phyloP scores from a whole-genome alignment of 2,113 vertebrate species.

The Rhynchopsitta pachyrhyncha region DNA sequence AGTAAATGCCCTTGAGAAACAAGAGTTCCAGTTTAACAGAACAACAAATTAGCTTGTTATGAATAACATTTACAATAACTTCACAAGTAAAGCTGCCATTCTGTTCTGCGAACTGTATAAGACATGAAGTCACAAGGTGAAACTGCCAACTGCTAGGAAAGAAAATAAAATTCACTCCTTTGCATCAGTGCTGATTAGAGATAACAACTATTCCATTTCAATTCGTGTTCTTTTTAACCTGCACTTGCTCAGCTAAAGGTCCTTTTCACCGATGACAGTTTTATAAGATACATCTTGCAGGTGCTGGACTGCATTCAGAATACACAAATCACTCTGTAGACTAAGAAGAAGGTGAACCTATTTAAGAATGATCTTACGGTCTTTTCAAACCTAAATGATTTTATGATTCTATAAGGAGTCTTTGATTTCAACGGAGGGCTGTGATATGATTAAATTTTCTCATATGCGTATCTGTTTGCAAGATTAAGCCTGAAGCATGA shows the following conservation, averaged over 20 bases:
- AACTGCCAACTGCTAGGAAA: background rate
- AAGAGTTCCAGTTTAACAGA: background rate
- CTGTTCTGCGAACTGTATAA: background rate
- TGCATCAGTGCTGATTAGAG: background rate
- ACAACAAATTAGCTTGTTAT: slow-evolving; percentile 34
- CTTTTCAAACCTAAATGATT: background rate
- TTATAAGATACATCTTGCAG: background rate
- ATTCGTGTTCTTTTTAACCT: background rate
- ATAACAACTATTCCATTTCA: background rate
- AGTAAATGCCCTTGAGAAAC: slow-evolving; percentile 24
- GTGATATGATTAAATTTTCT: background rate
- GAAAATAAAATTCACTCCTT: background rate
- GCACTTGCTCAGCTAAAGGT: background rate
- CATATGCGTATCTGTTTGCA: background rate
- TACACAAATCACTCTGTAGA: background rate
- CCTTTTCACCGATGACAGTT: background rate
- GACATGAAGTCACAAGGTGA: background rate
- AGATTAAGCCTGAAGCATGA: background rate
- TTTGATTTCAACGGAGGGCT: background rate
- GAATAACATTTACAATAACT: slow-evolving; percentile 34
- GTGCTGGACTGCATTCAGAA: background rate
- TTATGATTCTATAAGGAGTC: background rate
- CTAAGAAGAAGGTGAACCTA: background rate
- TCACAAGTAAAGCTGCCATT: background rate
- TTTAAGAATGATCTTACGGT: background rate